phyloP scores from a whole-genome alignment of 2,113 vertebrate species.

The Pelecanoides urinatrix region DNA sequence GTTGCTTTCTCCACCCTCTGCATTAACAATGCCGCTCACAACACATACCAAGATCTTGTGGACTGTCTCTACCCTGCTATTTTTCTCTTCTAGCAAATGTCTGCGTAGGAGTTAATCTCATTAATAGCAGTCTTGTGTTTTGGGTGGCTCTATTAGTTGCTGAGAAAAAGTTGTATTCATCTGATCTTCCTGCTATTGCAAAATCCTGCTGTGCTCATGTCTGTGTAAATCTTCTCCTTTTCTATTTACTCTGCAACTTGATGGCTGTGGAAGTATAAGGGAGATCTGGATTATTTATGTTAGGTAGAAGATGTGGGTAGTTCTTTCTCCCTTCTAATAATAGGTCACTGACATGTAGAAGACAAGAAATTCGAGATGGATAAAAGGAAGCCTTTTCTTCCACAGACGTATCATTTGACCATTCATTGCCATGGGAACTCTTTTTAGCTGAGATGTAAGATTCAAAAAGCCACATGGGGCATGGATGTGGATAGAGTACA shows the following conservation, averaged over 20 bases:
- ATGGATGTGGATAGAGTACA: neutral
- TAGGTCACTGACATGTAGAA: neutral
- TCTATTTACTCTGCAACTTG: neutral
- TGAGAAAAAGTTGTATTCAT: neutral
- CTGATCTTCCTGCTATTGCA: neutral
- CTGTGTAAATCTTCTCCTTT: neutral
- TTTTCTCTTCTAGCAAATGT: neutral
- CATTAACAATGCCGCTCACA: neutral
- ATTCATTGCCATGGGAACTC: conserved; percentile 38
- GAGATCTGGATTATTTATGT: neutral
- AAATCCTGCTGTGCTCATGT: neutral
- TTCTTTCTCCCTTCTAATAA: conserved; percentile 9
- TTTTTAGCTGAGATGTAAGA: neutral
- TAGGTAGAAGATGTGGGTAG: neutral
- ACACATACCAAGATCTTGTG: neutral
- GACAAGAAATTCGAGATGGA: neutral
- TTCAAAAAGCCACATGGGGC: neutral
- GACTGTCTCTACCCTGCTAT: neutral
- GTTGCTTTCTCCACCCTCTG: neutral
- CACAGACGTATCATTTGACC: neutral
- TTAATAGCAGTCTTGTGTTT: neutral
- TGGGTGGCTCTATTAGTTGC: neutral
- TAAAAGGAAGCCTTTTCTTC: neutral
- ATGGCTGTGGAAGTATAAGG: neutral
- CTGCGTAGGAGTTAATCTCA: neutral